Conservation (phyloP, 2,888 invertebrate genomes). For the Tetheella fluctuosa region DNA sequence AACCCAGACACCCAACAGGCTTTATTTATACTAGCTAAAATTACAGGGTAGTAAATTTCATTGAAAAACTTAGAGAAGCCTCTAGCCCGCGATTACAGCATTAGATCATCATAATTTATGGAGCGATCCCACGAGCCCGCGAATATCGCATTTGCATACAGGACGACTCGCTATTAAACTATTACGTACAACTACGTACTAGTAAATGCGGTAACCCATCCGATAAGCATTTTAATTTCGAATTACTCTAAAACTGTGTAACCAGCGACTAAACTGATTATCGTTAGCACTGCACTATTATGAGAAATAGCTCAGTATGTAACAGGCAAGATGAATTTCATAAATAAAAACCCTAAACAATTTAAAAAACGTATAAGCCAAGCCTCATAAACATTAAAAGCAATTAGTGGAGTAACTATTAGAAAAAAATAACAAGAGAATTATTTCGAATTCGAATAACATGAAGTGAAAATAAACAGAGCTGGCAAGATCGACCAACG, state of each 20-base stretch:
- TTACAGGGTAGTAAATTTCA: no score
- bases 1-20: no score
- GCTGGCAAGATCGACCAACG: constrained; percentile 34
- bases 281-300: no score
- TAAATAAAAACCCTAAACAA: no score
- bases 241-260: no score
- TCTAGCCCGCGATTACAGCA: no score
- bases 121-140: not conserved
- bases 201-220: not conserved
- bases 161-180: not conserved
- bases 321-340: no score
- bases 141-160: not conserved
- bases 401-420: not conserved
- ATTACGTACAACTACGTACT: not conserved
- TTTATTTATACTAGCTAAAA: no score
- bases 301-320: no score
- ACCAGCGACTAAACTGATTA: no score
- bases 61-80: no score
- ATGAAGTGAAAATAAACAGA: constrained; percentile 44
- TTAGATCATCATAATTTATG: not conserved
- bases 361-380: not conserved
- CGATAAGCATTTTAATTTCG: not conserved
- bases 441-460: constrained; percentile 17
- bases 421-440: not conserved
- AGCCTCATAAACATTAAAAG: not conserved